Evolutionary conservation across 2,888 invertebrate genomes (phyloP).

Genomic region (Pachliopta kotzebuea): DNA sequence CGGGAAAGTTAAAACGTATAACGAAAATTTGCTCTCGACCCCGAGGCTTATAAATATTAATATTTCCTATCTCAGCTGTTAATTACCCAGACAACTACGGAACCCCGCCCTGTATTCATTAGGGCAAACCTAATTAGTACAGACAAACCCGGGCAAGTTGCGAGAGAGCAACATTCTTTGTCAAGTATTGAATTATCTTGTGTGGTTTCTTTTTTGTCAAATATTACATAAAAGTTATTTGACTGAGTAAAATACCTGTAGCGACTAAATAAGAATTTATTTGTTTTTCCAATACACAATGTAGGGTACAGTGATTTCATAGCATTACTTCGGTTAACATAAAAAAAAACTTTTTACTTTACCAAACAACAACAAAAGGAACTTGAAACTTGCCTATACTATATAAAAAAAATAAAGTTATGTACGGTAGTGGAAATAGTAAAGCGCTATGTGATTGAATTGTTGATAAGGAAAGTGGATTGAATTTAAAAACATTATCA

Average conservation of each 20-base stretch:
- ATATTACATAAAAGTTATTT: constrained; percentile 21
- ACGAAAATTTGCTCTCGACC: constrained; percentile 54
- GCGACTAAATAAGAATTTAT: background rate
- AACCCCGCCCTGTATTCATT: constrained; percentile 69
- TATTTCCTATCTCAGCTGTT: constrained; percentile 72
- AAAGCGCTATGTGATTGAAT: too few relatives aligned
- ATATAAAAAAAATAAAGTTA: too few relatives aligned
- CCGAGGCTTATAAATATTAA: constrained; percentile 72
- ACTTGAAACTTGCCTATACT: too few relatives aligned
- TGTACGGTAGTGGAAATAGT: too few relatives aligned
- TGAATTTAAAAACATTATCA: too few relatives aligned
- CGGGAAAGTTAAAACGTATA: constrained; percentile 52
- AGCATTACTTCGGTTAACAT: too few relatives aligned
- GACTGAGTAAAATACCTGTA: constrained; percentile 6
- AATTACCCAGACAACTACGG: constrained; percentile 72
- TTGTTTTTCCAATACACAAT: background rate
- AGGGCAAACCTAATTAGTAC: constrained; percentile 68
- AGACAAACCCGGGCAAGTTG: constrained; percentile 57
- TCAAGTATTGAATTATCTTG: constrained; percentile 42
- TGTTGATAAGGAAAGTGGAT: too few relatives aligned
- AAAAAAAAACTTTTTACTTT: too few relatives aligned
- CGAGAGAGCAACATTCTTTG: constrained; percentile 50
- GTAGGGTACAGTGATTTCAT: background rate
- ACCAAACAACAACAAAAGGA: too few relatives aligned
- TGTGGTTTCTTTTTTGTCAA: constrained; percentile 25